These are phyloP conservation scores for Scaptomyza hsui DNA, from an alignment of 1,140 invertebrate genomes.

Conservation along the genomic window DNA sequence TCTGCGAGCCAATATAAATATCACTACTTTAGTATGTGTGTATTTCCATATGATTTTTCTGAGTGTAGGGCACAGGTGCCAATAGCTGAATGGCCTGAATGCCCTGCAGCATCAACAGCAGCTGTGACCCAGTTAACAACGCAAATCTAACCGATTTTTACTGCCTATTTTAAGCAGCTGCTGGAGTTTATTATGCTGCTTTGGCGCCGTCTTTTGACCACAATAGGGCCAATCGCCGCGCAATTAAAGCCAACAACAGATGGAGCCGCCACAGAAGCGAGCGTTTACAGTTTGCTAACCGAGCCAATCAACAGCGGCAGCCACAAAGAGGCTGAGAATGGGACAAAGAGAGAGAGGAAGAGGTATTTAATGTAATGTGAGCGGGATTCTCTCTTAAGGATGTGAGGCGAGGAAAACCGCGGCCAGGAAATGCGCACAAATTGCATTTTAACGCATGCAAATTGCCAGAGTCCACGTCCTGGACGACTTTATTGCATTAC, in stretches of 20 bases:
- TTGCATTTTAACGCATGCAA: conserved; percentile 83
- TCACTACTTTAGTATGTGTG: too few species aligned
- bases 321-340: conserved; percentile 27
- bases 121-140: conserved; percentile 35
- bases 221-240: conserved; percentile 72
- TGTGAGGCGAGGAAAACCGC: conserved; percentile 45
- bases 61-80: not conserved
- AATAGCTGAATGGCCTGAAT: not conserved
- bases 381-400: conserved; percentile 38
- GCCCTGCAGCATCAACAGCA: conserved; percentile 10
- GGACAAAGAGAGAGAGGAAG: not conserved
- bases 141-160: not conserved
- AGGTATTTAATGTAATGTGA: conserved; percentile 33
- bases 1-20: too few species aligned
- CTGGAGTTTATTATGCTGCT: conserved; percentile 43
- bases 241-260: conserved; percentile 72
- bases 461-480: conserved; percentile 65
- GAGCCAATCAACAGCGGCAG: conserved; percentile 58
- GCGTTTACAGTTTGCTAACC: conserved; percentile 41
- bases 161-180: conserved; percentile 29
- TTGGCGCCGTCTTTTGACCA: conserved; percentile 38
- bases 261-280: conserved; percentile 36
- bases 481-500: conserved; percentile 74
- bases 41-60: too few species aligned
- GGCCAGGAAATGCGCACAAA: conserved; percentile 75